Evolutionary conservation across 2,888 invertebrate species (phyloP).

Genomic region (Meteorus colon): DNA sequence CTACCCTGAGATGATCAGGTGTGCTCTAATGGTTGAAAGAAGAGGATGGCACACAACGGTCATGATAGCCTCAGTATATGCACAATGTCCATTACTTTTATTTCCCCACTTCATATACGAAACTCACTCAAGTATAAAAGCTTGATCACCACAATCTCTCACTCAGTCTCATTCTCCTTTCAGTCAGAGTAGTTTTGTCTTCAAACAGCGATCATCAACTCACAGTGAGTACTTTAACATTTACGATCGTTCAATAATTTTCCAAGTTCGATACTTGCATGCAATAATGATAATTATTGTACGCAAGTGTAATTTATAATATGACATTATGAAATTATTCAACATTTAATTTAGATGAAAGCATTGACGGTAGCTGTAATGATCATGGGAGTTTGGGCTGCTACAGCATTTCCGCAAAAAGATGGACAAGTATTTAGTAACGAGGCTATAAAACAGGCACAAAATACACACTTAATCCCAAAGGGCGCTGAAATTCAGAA

Average conservation of each 20-base stretch:
- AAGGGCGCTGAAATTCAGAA: constrained; percentile 91
- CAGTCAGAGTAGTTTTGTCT: constrained; percentile 3
- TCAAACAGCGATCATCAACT: not conserved
- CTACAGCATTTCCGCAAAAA: constrained; percentile 80
- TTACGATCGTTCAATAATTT: not conserved
- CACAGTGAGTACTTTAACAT: constrained; percentile 20
- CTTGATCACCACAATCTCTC: constrained; percentile 61
- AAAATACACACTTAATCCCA: constrained; percentile 88
- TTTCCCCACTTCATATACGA: constrained; percentile 24
- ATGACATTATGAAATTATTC: not conserved
- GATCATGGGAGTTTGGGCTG: constrained; percentile 74
- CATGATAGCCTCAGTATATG: constrained; percentile 34
- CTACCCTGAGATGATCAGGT: not conserved
- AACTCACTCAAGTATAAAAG: constrained; percentile 65
- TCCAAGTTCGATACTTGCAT: not conserved
- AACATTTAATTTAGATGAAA: constrained; percentile 64
- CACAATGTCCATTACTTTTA: constrained; percentile 39
- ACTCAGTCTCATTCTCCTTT: constrained; percentile 63
- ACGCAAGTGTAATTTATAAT: too few relatives aligned
- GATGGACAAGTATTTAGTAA: constrained; percentile 89
- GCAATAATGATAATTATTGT: not conserved
- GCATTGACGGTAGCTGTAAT: constrained; percentile 64
- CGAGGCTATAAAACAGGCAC: constrained; percentile 91
- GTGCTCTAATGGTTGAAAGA: constrained; percentile 24
- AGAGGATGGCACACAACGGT: constrained; percentile 32